Evolutionary conservation across 2,797 vertebrate species (phyloP).

Genomic region (Micrastur ruficollis): DNA sequence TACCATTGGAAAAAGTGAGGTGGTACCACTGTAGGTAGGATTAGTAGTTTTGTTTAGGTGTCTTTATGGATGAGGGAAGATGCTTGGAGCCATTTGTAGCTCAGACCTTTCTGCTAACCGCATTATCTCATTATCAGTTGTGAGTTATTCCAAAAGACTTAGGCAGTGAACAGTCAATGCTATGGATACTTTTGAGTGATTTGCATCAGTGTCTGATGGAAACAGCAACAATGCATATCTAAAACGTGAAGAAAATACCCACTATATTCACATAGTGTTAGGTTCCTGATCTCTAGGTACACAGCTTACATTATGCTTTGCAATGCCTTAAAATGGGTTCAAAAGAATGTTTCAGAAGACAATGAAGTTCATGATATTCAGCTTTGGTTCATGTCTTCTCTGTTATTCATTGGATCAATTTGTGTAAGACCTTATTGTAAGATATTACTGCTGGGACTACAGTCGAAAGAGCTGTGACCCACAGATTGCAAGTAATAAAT

Average conservation of each 20-base stretch:
- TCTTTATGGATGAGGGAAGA: background rate
- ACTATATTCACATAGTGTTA: background rate
- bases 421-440: background rate
- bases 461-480: background rate
- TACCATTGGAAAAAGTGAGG: background rate
- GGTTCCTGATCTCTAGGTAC: background rate
- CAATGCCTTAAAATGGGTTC: background rate
- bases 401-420: background rate
- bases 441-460: background rate
- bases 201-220: background rate
- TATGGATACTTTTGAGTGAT: background rate
- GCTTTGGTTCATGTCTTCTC: background rate
- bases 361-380: background rate
- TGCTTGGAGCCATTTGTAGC: background rate
- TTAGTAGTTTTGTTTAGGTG: background rate
- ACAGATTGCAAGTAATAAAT: background rate
- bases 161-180: background rate
- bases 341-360: background rate
- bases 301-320: background rate
- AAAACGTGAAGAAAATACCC: background rate
- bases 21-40: background rate
- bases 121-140: background rate
- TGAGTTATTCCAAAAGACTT: background rate
- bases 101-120: background rate
- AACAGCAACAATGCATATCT: background rate